A percentile compares a stretch with the other conserved stretches of the same genome.
phyloP scores from a whole-genome alignment of 2,888 invertebrate species.

The Erannis defoliaria region DNA sequence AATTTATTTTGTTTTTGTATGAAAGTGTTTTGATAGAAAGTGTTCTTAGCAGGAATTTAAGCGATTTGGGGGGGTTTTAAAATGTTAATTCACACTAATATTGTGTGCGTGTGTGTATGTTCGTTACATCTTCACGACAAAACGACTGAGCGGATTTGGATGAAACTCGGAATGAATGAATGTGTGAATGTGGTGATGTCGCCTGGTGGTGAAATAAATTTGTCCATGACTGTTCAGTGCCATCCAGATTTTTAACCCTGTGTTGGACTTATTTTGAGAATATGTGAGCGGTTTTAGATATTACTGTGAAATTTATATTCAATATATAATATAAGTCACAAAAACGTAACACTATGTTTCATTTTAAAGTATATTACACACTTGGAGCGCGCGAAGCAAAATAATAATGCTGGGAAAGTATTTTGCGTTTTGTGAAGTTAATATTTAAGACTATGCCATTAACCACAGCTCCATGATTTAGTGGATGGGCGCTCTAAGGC shows the following conservation, averaged over 20 bases:
- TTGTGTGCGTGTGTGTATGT: too few species aligned
- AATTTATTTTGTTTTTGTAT: too few species aligned
- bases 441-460: background rate
- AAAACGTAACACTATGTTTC: background rate
- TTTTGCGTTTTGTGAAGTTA: background rate
- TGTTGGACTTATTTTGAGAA: slow-evolving; percentile 24
- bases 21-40: too few species aligned
- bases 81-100: too few species aligned
- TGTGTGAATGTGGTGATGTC: too few species aligned
- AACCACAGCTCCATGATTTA: background rate
- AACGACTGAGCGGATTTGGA: too few species aligned
- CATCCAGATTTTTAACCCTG: too few species aligned
- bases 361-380: slow-evolving; percentile 1
- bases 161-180: background rate
- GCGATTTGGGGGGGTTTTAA: too few species aligned
- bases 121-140: too few species aligned
- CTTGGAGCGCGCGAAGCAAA: background rate
- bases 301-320: slow-evolving; percentile 28
- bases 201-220: too few species aligned
- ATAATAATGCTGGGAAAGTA: background rate
- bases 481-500: too few species aligned
- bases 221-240: slow-evolving; percentile 9
- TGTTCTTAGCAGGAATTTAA: too few species aligned
- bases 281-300: slow-evolving; percentile 36
- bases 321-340: slow-evolving; percentile 15